These are phyloP conservation scores for Parus major DNA, from an alignment of 2,113 vertebrate species.

Conservation along the genomic window DNA sequence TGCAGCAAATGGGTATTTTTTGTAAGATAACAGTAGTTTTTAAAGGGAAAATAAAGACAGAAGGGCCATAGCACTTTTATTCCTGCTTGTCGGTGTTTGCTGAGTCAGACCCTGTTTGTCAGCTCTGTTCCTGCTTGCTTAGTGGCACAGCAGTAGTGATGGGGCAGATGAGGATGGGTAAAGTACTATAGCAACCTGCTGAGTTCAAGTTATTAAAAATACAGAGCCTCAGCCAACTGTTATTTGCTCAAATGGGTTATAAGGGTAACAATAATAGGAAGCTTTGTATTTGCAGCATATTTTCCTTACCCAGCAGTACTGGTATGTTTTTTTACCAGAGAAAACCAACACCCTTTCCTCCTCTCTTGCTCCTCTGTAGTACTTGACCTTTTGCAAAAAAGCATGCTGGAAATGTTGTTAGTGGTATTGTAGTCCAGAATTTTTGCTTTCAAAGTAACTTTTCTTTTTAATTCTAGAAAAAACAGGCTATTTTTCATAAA, in stretches of 20 bases:
- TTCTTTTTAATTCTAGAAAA: neutral
- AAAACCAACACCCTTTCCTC: neutral
- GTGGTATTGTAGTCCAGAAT: neutral
- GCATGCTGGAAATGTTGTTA: neutral
- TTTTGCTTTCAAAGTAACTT: neutral
- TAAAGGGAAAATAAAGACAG: neutral
- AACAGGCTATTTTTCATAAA: neutral
- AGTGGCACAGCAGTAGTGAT: neutral
- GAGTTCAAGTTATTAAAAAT: neutral
- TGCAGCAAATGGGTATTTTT: neutral
- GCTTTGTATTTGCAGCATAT: neutral
- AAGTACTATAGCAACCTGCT: neutral
- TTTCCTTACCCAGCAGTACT: neutral
- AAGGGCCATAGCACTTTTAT: fast-evolving
- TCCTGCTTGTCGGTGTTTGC: neutral
- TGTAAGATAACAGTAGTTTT: neutral
- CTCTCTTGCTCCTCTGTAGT: neutral
- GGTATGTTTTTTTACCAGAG: neutral
- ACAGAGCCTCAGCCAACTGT: neutral
- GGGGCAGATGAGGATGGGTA: neutral
- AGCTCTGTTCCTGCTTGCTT: neutral
- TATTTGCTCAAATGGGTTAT: neutral
- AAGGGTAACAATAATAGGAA: neutral
- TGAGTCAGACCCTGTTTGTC: neutral
- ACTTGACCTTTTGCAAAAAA: neutral